A percentile compares a stretch with the other conserved stretches of the same genome.
These are phyloP conservation scores for Phataginus tricuspis DNA, from an alignment of 2,797 vertebrate genomes.

Conservation along the genomic window DNA sequence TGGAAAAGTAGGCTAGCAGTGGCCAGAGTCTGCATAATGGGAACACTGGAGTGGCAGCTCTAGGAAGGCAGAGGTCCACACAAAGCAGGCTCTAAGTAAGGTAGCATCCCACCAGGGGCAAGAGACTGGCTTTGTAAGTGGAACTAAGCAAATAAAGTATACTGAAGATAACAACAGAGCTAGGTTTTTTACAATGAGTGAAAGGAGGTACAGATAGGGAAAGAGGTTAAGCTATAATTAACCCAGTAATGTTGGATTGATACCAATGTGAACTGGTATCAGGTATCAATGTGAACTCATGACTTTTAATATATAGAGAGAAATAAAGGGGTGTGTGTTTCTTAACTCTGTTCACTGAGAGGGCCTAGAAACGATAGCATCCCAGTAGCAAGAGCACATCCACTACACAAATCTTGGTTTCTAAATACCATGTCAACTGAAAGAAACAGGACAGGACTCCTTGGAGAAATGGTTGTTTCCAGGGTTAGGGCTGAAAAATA, in stretches of 20 bases:
- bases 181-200: neutral
- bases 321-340: neutral
- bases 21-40: neutral
- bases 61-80: neutral
- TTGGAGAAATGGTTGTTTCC: constrained; percentile 9
- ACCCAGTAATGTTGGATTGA: neutral
- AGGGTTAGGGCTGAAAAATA: constrained; percentile 4
- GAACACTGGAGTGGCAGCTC: neutral
- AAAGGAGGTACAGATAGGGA: neutral
- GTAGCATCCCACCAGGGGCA: neutral
- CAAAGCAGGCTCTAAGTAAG: neutral
- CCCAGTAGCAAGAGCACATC: neutral
- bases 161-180: neutral
- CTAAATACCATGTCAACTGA: neutral
- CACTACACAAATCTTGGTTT: neutral
- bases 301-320: neutral
- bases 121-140: neutral
- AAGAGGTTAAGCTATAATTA: neutral
- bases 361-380: neutral
- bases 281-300: neutral
- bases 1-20: neutral
- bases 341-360: neutral
- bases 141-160: neutral
- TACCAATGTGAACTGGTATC: neutral
- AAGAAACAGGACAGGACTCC: neutral